phyloP scores from a whole-genome alignment of 2,888 invertebrate species.

The Cheilosia variabilis region DNA sequence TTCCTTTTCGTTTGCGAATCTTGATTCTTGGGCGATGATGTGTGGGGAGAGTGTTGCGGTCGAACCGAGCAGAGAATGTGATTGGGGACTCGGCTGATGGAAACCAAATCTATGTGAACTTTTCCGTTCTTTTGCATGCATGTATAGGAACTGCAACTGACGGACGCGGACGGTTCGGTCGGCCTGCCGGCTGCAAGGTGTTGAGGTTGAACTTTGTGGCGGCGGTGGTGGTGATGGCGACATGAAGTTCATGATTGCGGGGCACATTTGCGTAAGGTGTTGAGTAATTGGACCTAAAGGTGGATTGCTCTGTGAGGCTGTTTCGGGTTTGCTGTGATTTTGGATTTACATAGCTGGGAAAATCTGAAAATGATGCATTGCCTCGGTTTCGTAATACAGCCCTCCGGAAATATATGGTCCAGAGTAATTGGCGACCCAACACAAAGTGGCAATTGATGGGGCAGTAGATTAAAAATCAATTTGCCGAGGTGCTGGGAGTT shows the following conservation, averaged over 20 bases:
- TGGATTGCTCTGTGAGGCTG: not conserved
- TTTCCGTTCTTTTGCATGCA: slow-evolving; percentile 60
- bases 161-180: not conserved
- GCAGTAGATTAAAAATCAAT: slow-evolving; percentile 49
- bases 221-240: slow-evolving; percentile 55
- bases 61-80: slow-evolving; percentile 55
- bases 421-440: slow-evolving; percentile 31
- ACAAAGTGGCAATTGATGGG: slow-evolving; percentile 42
- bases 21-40: slow-evolving; percentile 25
- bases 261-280: slow-evolving; percentile 75
- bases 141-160: not conserved
- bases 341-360: slow-evolving; percentile 1
- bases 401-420: slow-evolving; percentile 37
- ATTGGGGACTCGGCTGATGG: slow-evolving; percentile 59
- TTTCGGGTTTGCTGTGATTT: slow-evolving; percentile 25
- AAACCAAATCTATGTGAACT: slow-evolving; percentile 71
- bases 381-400: slow-evolving; percentile 20
- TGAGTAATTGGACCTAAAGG: slow-evolving; percentile 70
- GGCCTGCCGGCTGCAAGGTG: slow-evolving; percentile 52
- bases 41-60: slow-evolving; percentile 41
- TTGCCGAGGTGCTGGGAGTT: not conserved
- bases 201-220: slow-evolving; percentile 67
- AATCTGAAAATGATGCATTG: slow-evolving; percentile 33
- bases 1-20: slow-evolving; percentile 25
- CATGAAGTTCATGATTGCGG: slow-evolving; percentile 75